Percentiles rank a stretch among this genome's conserved stretches.
These are phyloP conservation scores for Macrosteles quadrilineatus DNA, from an alignment of 1,140 invertebrate genomes.

Conservation along the genomic window DNA sequence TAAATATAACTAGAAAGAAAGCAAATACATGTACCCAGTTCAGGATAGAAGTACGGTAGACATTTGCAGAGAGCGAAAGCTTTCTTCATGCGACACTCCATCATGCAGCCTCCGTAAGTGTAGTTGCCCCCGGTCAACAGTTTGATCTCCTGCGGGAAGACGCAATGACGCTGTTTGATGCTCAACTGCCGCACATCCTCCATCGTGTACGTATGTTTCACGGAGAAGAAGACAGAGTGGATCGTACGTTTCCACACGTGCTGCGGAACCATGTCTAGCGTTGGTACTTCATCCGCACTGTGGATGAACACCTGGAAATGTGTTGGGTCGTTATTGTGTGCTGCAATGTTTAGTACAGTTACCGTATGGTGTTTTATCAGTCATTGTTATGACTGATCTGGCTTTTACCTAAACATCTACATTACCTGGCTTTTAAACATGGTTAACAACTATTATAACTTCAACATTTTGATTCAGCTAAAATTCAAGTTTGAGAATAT, in stretches of 20 bases:
- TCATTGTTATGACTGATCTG: too few relatives aligned
- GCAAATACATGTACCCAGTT: too few relatives aligned
- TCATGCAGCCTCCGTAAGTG: constrained; percentile 67
- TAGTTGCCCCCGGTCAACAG: constrained; percentile 60
- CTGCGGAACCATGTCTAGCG: constrained; percentile 63
- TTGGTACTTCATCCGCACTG: constrained; percentile 65
- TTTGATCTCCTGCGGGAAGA: constrained; percentile 63
- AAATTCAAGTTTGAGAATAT: too few relatives aligned
- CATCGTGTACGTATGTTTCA: constrained; percentile 72
- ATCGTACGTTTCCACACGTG: constrained; percentile 65
- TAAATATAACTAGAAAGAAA: too few relatives aligned
- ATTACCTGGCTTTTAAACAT: too few relatives aligned
- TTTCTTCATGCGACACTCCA: constrained; percentile 65
- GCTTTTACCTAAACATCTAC: too few relatives aligned
- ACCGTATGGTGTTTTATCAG: too few relatives aligned
- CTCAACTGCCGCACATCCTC: constrained; percentile 65
- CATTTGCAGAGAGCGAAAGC: constrained; percentile 62
- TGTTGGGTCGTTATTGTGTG: too few relatives aligned
- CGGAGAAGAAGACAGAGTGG: constrained; percentile 63
- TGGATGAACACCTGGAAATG: constrained; percentile 65
- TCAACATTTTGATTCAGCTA: too few relatives aligned
- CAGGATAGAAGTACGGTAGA: constrained; percentile 66
- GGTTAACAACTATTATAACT: too few relatives aligned
- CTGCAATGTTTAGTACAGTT: too few relatives aligned
- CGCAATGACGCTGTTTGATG: constrained; percentile 64